A percentile compares a stretch with the other conserved stretches of the same genome.
Conservation (phyloP, 2,113 vertebrate genomes). For the Peromyscus leucopus region DNA sequence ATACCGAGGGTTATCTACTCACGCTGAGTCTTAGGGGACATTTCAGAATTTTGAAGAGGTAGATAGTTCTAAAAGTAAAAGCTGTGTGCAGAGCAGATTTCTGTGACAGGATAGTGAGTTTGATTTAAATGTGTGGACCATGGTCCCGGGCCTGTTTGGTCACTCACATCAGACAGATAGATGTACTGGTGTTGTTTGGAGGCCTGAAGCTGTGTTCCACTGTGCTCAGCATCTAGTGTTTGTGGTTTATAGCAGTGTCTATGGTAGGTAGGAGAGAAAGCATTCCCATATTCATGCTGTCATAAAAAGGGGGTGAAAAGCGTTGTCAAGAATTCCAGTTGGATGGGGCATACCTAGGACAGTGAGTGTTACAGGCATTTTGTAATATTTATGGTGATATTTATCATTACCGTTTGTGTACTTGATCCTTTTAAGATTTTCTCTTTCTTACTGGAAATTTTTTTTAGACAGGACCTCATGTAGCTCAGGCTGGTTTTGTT, state of each 20-base stretch:
- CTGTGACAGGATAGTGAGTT: neutral
- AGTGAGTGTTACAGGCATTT: neutral
- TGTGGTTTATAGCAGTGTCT: conserved; percentile 16
- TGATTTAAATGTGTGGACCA: neutral
- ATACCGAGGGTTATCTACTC: neutral
- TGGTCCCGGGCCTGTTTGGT: neutral
- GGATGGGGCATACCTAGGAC: neutral
- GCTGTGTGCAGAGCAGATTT: neutral
- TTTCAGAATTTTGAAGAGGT: conserved; percentile 3
- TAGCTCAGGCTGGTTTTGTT: neutral
- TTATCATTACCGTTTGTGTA: neutral
- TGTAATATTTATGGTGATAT: neutral
- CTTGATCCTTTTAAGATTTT: neutral
- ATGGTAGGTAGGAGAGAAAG: conserved; percentile 17
- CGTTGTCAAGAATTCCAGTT: neutral
- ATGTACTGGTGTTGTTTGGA: neutral
- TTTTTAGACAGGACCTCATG: neutral
- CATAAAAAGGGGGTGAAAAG: neutral
- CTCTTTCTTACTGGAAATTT: neutral
- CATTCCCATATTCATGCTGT: neutral
- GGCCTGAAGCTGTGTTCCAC: neutral
- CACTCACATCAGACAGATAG: neutral
- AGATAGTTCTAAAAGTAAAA: neutral
- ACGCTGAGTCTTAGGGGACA: neutral
- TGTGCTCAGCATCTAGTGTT: neutral